Evolutionary conservation across 2,888 invertebrate species (phyloP).

Genomic region (Campoplex capitator): DNA sequence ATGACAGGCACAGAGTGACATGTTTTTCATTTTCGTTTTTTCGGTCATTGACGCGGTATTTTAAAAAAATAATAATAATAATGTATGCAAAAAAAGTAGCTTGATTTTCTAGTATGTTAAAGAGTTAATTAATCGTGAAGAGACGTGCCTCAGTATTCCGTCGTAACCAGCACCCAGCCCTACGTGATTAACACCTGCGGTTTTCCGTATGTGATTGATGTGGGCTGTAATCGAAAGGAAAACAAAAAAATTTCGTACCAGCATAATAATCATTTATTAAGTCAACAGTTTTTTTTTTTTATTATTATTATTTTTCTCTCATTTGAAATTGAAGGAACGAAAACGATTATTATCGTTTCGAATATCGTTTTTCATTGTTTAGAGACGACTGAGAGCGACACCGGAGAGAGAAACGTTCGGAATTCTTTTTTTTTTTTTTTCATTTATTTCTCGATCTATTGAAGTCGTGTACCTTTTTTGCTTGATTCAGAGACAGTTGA

Average conservation of each 20-base stretch:
- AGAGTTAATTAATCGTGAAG: conserved; percentile 16
- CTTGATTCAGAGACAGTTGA: no score
- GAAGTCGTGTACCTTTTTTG: no score
- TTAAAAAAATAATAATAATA: not conserved
- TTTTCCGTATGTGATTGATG: conserved; percentile 88
- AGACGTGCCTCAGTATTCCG: conserved; percentile 85
- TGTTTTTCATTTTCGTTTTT: conserved; percentile 28
- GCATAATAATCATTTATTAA: not conserved
- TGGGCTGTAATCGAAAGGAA: conserved; percentile 84
- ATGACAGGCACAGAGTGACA: conserved; percentile 14
- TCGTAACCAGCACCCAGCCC: conserved; percentile 88
- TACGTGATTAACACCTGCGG: conserved; percentile 89
- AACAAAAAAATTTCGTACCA: not conserved
- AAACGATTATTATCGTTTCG: no score
- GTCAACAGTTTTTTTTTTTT: not conserved
- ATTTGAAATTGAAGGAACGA: no score
- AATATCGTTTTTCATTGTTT: no score
- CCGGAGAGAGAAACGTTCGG: no score
- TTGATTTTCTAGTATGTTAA: conserved; percentile 1
- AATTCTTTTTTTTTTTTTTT: no score
- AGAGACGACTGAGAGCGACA: no score
- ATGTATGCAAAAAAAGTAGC: not conserved
- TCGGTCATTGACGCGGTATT: not conserved
- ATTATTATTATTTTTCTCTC: no score
- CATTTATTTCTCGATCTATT: no score